phyloP scores from a whole-genome alignment of 53 echinoderm and acorn worm species.

The Echinarachnius parma region DNA sequence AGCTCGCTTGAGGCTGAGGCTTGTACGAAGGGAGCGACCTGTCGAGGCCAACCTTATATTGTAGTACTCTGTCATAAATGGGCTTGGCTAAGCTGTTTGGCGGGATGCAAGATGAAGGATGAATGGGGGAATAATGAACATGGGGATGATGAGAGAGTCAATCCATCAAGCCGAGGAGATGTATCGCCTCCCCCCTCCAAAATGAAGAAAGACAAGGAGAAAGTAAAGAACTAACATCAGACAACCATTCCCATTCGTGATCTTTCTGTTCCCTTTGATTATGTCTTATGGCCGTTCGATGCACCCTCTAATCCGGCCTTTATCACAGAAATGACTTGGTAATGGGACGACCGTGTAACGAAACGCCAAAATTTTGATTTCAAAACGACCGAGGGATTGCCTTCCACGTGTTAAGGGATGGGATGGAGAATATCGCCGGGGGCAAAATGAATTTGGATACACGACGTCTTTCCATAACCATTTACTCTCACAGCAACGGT shows the following conservation, averaged over 20 bases:
- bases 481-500: too few species aligned
- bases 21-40: constrained; percentile 13
- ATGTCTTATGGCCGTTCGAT: too few species aligned
- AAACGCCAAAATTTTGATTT: constrained; percentile 38
- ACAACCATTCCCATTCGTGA: too few species aligned
- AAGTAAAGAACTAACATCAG: too few species aligned
- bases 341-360: constrained; percentile 30
- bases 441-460: constrained; percentile 36
- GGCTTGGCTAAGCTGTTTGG: constrained; percentile 44
- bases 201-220: too few species aligned
- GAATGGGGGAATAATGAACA: constrained; percentile 49
- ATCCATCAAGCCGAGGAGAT: constrained; percentile 36
- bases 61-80: too few species aligned
- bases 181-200: too few species aligned
- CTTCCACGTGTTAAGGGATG: constrained; percentile 21
- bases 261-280: too few species aligned
- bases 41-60: constrained; percentile 23
- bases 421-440: constrained; percentile 24
- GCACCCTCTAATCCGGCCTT: too few species aligned
- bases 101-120: constrained; percentile 39
- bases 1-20: constrained; percentile 24
- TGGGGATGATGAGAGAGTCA: constrained; percentile 38
- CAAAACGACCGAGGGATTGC: constrained; percentile 32
- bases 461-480: too few species aligned
- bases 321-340: too few species aligned